These are phyloP conservation scores for Amazona vittata DNA, from an alignment of 2,113 vertebrate genomes.

Conservation along the genomic window DNA sequence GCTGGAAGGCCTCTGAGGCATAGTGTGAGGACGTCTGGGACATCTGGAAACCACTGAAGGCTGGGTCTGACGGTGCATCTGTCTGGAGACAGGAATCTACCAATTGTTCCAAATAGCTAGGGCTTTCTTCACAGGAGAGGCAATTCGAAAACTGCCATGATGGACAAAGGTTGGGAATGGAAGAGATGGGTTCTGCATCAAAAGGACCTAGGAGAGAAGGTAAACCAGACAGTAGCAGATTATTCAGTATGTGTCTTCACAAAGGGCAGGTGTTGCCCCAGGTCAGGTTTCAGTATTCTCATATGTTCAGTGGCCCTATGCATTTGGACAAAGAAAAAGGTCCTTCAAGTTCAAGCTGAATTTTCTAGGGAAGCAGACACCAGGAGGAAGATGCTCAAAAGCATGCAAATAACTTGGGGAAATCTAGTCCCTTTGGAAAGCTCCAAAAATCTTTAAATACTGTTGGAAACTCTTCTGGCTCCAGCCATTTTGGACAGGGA, in stretches of 20 bases:
- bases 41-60: constrained; percentile 44
- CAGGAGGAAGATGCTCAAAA: background rate
- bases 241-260: background rate
- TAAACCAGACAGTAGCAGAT: background rate
- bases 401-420: background rate
- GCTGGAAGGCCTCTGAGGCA: constrained; percentile 74
- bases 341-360: background rate
- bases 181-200: constrained; percentile 70
- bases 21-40: constrained; percentile 63
- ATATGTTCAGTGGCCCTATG: fast-evolving
- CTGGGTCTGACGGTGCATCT: constrained; percentile 49
- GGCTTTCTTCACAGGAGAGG: constrained; percentile 73
- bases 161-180: constrained; percentile 67
- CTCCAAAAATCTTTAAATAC: background rate
- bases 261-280: background rate
- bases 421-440: background rate
- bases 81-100: constrained; percentile 79
- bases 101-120: constrained; percentile 76
- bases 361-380: background rate
- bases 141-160: constrained; percentile 71
- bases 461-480: background rate
- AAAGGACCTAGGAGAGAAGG: constrained; percentile 70
- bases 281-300: background rate
- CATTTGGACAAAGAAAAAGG: background rate
- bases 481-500: background rate